Conservation (phyloP, 2,113 vertebrate species). For the Bombycilla garrulus region DNA sequence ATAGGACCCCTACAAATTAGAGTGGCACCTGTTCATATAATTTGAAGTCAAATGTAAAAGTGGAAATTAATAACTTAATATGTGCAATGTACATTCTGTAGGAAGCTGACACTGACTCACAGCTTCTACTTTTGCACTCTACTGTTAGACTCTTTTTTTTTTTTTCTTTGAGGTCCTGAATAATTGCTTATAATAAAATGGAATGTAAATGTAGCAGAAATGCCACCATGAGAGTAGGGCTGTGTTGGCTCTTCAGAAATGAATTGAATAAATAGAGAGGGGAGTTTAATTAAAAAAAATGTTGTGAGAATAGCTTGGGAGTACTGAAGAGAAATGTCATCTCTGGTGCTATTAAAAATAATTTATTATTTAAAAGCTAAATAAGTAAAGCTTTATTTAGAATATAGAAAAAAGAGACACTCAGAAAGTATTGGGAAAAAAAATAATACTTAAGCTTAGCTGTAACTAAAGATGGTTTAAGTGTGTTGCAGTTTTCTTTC, state of each 20-base stretch:
- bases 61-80: constrained; percentile 9
- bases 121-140: not conserved
- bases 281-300: not conserved
- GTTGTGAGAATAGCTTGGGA: not conserved
- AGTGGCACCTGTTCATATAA: not conserved
- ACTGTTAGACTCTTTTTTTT: not conserved
- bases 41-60: not conserved
- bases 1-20: not conserved
- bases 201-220: not conserved
- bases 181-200: not conserved
- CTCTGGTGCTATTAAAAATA: not conserved
- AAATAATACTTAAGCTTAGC: not conserved
- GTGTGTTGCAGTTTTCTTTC: not conserved
- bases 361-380: not conserved
- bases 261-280: not conserved
- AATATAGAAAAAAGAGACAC: not conserved
- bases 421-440: not conserved
- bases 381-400: not conserved
- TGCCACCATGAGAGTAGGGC: not conserved
- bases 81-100: not conserved
- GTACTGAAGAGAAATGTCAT: not conserved
- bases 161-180: not conserved
- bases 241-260: not conserved
- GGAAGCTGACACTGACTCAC: not conserved
- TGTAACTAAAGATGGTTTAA: not conserved